phyloP scores from a whole-genome alignment of 2,888 invertebrate species.

The Mimachlamys varia region DNA sequence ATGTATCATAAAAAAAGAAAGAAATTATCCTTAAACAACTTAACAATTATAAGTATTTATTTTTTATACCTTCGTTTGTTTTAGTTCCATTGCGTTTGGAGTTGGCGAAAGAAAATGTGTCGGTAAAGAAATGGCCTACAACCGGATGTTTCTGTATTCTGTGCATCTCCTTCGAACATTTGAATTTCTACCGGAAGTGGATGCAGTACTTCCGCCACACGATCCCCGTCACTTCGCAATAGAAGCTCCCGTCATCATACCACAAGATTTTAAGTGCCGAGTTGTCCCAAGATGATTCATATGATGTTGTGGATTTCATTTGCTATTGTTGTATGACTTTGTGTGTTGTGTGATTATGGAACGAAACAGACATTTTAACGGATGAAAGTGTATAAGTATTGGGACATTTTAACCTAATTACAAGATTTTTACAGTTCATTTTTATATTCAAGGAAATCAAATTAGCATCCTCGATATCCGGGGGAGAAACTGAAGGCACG shows the following conservation, averaged over 20 bases:
- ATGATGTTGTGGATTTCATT: neutral
- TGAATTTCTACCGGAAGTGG: conserved; percentile 52
- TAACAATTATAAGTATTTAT: too few relatives aligned
- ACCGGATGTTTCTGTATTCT: conserved; percentile 62
- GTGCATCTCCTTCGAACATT: conserved; percentile 60
- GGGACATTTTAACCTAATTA: too few relatives aligned
- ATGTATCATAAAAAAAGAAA: too few relatives aligned
- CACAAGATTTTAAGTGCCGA: conserved; percentile 40
- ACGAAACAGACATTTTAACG: neutral
- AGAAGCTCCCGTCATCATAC: conserved; percentile 47
- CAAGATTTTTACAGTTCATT: too few relatives aligned
- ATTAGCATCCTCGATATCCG: too few relatives aligned
- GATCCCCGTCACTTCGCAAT: conserved; percentile 56
- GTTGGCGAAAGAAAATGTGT: conserved; percentile 61
- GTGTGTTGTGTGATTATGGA: neutral
- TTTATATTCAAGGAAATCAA: too few relatives aligned
- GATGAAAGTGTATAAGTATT: too few relatives aligned
- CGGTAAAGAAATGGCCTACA: conserved; percentile 58
- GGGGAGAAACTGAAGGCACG: too few relatives aligned
- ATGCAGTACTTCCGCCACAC: conserved; percentile 54
- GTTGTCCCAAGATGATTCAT: neutral
- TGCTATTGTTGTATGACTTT: neutral
- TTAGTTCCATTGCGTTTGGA: conserved; percentile 64
- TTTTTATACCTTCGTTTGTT: conserved; percentile 39
- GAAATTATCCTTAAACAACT: too few relatives aligned